These are phyloP conservation scores for Falco berigora DNA, from an alignment of 2,797 vertebrate species.

Conservation along the genomic window DNA sequence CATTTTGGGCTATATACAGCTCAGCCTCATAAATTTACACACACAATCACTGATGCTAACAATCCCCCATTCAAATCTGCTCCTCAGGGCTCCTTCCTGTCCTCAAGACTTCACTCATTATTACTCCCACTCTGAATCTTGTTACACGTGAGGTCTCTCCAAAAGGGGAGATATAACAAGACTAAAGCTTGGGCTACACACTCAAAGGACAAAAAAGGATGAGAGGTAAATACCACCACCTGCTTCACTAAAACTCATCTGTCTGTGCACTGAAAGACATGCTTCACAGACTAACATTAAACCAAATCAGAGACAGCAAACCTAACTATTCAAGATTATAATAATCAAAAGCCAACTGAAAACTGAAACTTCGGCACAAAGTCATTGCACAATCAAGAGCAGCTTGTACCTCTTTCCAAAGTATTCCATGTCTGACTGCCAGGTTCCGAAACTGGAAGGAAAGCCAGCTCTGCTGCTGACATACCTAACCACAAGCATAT, in stretches of 20 bases:
- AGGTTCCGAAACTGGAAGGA: background rate
- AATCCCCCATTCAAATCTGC: background rate
- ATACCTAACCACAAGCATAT: background rate
- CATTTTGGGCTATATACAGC: accelerated
- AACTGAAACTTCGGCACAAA: background rate
- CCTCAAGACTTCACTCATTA: background rate
- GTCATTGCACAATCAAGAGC: background rate
- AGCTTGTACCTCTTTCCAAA: background rate
- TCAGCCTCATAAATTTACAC: background rate
- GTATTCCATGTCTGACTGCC: background rate
- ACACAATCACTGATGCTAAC: background rate
- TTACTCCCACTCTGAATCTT: background rate
- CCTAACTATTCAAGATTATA: background rate
- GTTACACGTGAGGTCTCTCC: background rate
- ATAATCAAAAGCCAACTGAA: background rate
- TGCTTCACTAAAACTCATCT: background rate
- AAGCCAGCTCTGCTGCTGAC: background rate
- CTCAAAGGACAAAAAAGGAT: background rate
- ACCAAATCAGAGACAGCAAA: background rate
- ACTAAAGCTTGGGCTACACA: background rate
- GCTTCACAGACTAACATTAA: background rate
- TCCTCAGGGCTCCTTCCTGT: background rate
- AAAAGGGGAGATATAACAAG: background rate
- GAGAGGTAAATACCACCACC: background rate
- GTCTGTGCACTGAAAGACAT: background rate